A percentile compares a stretch with the other conserved stretches of the same genome.
Evolutionary conservation across 2,888 invertebrate species (phyloP).

Genomic region (Sisyra nigra): DNA sequence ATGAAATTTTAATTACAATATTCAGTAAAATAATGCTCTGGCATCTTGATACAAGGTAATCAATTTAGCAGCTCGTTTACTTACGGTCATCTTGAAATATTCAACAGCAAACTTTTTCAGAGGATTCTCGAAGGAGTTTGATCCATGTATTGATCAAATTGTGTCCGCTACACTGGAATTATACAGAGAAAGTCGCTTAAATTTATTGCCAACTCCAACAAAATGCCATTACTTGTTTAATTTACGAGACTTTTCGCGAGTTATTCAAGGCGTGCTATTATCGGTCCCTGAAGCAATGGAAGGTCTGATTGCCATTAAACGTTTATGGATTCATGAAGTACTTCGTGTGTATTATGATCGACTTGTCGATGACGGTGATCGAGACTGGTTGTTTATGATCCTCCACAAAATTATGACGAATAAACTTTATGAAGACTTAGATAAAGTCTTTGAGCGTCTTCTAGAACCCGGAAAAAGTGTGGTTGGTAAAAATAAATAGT

Average conservation of each 20-base stretch:
- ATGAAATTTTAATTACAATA: slow-evolving; percentile 65
- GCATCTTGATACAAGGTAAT: slow-evolving; percentile 88
- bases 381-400: slow-evolving; percentile 62
- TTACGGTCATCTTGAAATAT: background rate
- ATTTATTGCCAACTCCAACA: slow-evolving; percentile 78
- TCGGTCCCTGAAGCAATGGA: slow-evolving; percentile 88
- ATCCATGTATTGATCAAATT: slow-evolving; percentile 79
- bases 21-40: slow-evolving; percentile 83
- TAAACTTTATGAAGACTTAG: slow-evolving; percentile 49
- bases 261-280: slow-evolving; percentile 80
- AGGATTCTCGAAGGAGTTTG: slow-evolving; percentile 88
- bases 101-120: slow-evolving; percentile 29
- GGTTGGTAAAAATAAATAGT: slow-evolving; percentile 11
- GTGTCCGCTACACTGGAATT: slow-evolving; percentile 74
- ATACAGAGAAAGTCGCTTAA: slow-evolving; percentile 67
- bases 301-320: slow-evolving; percentile 68
- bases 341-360: slow-evolving; percentile 87
- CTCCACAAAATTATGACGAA: slow-evolving; percentile 41
- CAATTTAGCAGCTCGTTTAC: background rate
- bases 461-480: slow-evolving; percentile 20
- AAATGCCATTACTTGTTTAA: slow-evolving; percentile 94
- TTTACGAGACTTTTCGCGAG: slow-evolving; percentile 82
- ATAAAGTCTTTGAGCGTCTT: slow-evolving; percentile 53
- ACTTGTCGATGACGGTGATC: slow-evolving; percentile 67
- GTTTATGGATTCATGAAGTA: slow-evolving; percentile 90